A percentile compares a stretch with the other conserved stretches of the same genome.
Evolutionary conservation across 2,113 vertebrate genomes (phyloP).

Genomic region (Salminus brasiliensis): DNA sequence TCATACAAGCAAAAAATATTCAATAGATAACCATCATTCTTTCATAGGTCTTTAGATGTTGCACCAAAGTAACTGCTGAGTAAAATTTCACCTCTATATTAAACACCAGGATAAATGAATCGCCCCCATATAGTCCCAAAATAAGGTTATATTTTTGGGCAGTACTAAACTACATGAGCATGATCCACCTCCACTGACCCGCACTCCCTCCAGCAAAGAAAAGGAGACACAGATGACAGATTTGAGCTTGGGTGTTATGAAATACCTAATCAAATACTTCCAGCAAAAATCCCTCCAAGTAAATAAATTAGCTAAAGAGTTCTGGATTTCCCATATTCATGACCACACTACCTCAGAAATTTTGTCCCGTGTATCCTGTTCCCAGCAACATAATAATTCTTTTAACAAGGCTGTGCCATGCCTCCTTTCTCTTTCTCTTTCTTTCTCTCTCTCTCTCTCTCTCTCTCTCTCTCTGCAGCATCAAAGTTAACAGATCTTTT

Average conservation of each 20-base stretch:
- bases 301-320: not conserved
- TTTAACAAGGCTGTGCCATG: no score
- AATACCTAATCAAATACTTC: not conserved
- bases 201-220: not conserved
- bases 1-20: not conserved
- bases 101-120: not conserved
- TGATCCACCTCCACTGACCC: not conserved
- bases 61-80: not conserved
- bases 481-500: no score
- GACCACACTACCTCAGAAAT: not conserved
- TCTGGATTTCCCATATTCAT: not conserved
- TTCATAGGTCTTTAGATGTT: not conserved
- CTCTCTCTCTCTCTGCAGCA: no score
- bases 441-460: no score
- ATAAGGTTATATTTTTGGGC: not conserved
- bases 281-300: no score
- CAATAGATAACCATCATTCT: not conserved
- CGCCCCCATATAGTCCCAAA: not conserved
- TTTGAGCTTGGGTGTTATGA: not conserved
- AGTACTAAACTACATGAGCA: not conserved
- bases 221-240: not conserved
- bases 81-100: not conserved
- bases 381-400: no score
- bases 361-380: not conserved
- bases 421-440: no score